These are phyloP conservation scores for Drepanosiphum platanoidis DNA, from an alignment of 2,888 invertebrate species.

Conservation along the genomic window DNA sequence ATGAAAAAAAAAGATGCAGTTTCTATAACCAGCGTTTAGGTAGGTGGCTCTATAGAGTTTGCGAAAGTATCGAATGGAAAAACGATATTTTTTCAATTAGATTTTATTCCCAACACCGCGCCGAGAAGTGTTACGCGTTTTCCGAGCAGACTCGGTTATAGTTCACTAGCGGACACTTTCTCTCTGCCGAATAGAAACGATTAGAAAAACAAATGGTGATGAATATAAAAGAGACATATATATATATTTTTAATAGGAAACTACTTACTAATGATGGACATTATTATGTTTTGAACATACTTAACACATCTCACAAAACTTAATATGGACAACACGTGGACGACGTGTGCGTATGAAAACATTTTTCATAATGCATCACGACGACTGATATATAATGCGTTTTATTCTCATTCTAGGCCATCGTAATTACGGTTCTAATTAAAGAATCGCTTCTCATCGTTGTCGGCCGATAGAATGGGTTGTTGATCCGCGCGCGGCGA, in stretches of 20 bases:
- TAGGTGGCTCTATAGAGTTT: too few relatives aligned
- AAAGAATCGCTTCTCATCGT: conserved; percentile 41
- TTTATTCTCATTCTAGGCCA: conserved; percentile 14
- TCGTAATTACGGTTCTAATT: conserved; percentile 54
- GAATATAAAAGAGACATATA: conserved; percentile 12
- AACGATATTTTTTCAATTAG: not conserved
- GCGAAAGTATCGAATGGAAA: not conserved
- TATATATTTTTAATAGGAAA: conserved; percentile 31
- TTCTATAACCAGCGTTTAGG: too few relatives aligned
- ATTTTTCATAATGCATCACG: conserved; percentile 19
- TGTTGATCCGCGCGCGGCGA: not conserved
- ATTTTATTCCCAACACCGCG: not conserved
- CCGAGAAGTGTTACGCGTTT: not conserved
- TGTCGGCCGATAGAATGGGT: conserved; percentile 14
- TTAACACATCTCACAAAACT: conserved; percentile 40
- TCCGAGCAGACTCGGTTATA: too few relatives aligned
- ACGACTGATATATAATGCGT: conserved; percentile 14
- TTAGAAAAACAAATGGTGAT: conserved; percentile 28
- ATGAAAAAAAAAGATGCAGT: too few relatives aligned
- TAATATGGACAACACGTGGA: conserved; percentile 7
- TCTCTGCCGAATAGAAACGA: conserved; percentile 13
- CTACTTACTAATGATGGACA: conserved; percentile 42
- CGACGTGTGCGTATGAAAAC: not conserved
- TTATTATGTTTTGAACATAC: conserved; percentile 20
- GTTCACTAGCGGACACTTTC: conserved; percentile 14